Conservation (phyloP, 2,888 invertebrate genomes). For the Chrysopilus asiliformis region DNA sequence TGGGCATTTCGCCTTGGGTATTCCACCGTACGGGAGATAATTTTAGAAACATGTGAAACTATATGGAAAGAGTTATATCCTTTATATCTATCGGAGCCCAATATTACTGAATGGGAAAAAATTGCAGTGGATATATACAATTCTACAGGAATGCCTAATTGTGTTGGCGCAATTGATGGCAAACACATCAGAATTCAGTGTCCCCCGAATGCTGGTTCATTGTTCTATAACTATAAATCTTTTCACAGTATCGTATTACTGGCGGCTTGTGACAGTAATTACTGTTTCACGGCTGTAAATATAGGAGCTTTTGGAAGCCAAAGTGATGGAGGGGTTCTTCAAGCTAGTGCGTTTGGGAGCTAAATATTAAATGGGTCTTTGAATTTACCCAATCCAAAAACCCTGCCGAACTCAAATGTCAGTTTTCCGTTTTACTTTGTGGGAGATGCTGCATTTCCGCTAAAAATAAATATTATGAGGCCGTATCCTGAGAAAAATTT, state of each 20-base stretch:
- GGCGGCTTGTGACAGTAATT: too few species aligned
- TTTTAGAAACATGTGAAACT: conserved; percentile 13
- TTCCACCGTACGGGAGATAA: conserved; percentile 18
- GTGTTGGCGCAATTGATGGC: conserved; percentile 17
- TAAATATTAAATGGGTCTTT: conserved; percentile 11
- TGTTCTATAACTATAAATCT: conserved; percentile 13
- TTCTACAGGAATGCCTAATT: conserved; percentile 14
- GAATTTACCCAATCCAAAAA: conserved; percentile 9
- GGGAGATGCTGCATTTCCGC: too few species aligned
- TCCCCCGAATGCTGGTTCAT: conserved; percentile 15
- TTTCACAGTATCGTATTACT: too few species aligned
- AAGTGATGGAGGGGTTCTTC: conserved; percentile 7
- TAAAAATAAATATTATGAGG: too few species aligned
- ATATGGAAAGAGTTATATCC: conserved; percentile 8
- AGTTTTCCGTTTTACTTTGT: conserved; percentile 14
- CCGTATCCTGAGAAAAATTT: too few species aligned
- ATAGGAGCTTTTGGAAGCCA: too few species aligned
- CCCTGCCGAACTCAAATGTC: conserved; percentile 8
- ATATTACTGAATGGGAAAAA: conserved; percentile 13
- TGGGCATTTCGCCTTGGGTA: conserved; percentile 11
- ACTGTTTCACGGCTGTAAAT: conserved; percentile 13
- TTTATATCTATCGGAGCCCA: conserved; percentile 13
- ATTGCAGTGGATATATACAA: conserved; percentile 14
- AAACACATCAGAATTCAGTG: conserved; percentile 16
- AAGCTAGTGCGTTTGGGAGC: conserved; percentile 14